Percentiles rank a stretch among this genome's conserved stretches.
Conservation (phyloP, 1,140 invertebrate species). For the Hylaeus volcanicus region DNA sequence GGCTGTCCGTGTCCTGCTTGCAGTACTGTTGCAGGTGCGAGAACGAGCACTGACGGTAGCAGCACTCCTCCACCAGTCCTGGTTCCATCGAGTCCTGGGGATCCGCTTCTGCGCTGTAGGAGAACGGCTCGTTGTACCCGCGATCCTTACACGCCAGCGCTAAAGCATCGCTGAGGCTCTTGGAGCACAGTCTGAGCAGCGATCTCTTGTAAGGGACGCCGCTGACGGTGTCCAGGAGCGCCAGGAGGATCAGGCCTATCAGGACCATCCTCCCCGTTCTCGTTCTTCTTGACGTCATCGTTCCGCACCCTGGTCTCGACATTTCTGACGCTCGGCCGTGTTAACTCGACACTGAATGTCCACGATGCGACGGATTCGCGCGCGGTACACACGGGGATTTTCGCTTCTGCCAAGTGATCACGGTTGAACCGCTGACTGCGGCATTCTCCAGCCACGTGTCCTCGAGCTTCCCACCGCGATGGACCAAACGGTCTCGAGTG, state of each 20-base stretch:
- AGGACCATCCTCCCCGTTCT: conserved; percentile 29
- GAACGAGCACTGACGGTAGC: conserved; percentile 67
- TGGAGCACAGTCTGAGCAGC: conserved; percentile 68
- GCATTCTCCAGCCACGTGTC: conserved; percentile 34
- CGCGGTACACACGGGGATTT: not conserved
- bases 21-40: conserved; percentile 72
- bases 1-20: conserved; percentile 53
- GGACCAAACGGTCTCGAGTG: too few species aligned
- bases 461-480: too few species aligned
- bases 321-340: not conserved
- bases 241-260: conserved; percentile 38
- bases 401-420: not conserved
- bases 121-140: conserved; percentile 73
- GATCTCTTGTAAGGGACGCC: conserved; percentile 36
- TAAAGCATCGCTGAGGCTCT: conserved; percentile 68
- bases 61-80: conserved; percentile 75
- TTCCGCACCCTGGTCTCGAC: conserved; percentile 9
- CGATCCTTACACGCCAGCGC: conserved; percentile 65
- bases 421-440: not conserved
- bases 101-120: conserved; percentile 65
- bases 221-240: conserved; percentile 27
- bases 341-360: not conserved
- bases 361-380: not conserved
- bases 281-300: not conserved
- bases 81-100: conserved; percentile 52